These are phyloP conservation scores for Nibea albiflora DNA, from an alignment of 2,113 vertebrate genomes.

Conservation along the genomic window DNA sequence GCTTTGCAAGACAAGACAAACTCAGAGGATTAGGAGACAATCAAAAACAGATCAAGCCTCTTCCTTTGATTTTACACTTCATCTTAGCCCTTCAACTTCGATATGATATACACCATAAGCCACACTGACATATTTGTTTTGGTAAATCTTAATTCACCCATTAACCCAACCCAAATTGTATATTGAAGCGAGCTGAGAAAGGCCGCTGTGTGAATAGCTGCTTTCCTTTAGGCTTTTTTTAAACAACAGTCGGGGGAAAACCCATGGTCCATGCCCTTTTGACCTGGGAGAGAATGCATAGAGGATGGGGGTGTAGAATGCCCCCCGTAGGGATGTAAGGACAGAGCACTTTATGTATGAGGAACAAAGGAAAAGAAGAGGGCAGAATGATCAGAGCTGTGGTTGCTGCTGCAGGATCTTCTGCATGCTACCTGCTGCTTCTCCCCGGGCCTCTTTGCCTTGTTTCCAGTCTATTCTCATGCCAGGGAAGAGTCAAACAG, in stretches of 20 bases:
- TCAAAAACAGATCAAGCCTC: constrained; percentile 65
- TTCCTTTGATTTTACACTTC: not conserved
- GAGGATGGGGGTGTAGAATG: constrained; percentile 90
- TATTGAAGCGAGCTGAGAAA: constrained; percentile 11
- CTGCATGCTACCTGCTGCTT: constrained; percentile 62
- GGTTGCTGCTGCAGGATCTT: constrained; percentile 47
- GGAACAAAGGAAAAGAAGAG: constrained; percentile 66
- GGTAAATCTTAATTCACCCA: constrained; percentile 14
- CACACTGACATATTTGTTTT: not conserved
- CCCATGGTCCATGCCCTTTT: constrained; percentile 85
- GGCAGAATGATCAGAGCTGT: constrained; percentile 58
- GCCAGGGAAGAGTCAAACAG: constrained; percentile 22
- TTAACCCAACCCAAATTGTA: not conserved
- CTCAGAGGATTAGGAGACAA: constrained; percentile 55
- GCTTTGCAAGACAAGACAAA: constrained; percentile 74
- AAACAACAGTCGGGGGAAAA: constrained; percentile 60
- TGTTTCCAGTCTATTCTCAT: constrained; percentile 44
- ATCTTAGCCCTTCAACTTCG: not conserved
- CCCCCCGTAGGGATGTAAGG: constrained; percentile 72
- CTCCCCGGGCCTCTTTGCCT: constrained; percentile 31
- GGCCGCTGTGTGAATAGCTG: constrained; percentile 10
- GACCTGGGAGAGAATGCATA: constrained; percentile 91
- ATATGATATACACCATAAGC: not conserved
- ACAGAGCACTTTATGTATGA: constrained; percentile 68
- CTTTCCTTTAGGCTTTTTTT: constrained; percentile 63